These are phyloP conservation scores for Brachystomella parvula DNA, from an alignment of 1,140 invertebrate genomes.

Conservation along the genomic window DNA sequence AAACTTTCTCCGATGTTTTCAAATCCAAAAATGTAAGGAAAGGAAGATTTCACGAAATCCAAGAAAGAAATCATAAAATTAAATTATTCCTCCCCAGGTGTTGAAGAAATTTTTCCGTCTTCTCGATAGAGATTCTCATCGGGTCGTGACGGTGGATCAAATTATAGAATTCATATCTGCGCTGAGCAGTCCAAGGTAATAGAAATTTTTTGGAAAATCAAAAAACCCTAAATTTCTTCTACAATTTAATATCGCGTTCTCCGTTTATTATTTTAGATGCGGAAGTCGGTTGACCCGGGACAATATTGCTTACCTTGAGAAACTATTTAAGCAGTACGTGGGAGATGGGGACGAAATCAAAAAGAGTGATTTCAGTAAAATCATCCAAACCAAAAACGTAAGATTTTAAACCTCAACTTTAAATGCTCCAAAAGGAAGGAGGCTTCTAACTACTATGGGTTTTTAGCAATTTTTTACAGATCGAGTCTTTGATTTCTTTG, in stretches of 20 bases:
- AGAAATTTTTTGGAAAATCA: background rate
- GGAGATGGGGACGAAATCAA: constrained; percentile 75
- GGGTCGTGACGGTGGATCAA: constrained; percentile 58
- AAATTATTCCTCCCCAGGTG: constrained; percentile 54
- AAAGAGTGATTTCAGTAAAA: constrained; percentile 80
- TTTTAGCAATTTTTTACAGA: constrained; percentile 85
- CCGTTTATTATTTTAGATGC: constrained; percentile 47
- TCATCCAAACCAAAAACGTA: constrained; percentile 87
- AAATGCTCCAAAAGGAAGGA: background rate
- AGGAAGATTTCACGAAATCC: constrained; percentile 31
- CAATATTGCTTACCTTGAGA: constrained; percentile 69
- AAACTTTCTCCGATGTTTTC: constrained; percentile 66
- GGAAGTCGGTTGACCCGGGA: constrained; percentile 67
- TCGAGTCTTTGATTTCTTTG: constrained; percentile 87
- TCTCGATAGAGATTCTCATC: constrained; percentile 63
- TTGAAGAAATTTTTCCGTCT: constrained; percentile 69
- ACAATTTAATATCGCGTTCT: background rate
- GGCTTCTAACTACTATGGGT: background rate
- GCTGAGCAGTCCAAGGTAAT: constrained; percentile 64
- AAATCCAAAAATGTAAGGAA: constrained; percentile 73
- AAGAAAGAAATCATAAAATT: background rate
- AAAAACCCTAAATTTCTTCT: background rate
- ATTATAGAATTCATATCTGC: constrained; percentile 72
- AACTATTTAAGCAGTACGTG: constrained; percentile 72
- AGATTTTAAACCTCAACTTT: constrained; percentile 25